Evolutionary conservation across 1,140 invertebrate genomes (phyloP).

Genomic region (Copidosoma floridanum): DNA sequence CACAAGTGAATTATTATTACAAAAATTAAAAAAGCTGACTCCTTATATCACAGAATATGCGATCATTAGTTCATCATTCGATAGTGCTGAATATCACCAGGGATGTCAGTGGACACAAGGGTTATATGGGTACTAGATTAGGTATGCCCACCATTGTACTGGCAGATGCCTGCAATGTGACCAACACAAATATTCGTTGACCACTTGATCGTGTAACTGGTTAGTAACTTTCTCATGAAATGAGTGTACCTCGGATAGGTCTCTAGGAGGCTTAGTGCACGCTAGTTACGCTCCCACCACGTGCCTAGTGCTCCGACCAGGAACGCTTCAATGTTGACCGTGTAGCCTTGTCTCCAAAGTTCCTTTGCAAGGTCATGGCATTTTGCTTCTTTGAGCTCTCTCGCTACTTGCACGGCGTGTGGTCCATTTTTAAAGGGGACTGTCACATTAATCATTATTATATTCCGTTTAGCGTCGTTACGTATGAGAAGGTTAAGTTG

Average conservation of each 20-base stretch:
- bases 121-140: too few species aligned
- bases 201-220: constrained; percentile 33
- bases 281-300: constrained; percentile 35
- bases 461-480: constrained; percentile 25
- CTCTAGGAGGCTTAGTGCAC: constrained; percentile 8
- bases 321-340: constrained; percentile 30
- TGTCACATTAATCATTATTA: constrained; percentile 41
- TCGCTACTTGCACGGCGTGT: constrained; percentile 23
- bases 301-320: constrained; percentile 34
- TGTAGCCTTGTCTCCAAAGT: constrained; percentile 23
- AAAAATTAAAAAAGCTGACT: too few species aligned
- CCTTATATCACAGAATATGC: too few species aligned
- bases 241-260: constrained; percentile 12
- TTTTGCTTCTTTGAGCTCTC: constrained; percentile 32
- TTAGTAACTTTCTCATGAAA: constrained; percentile 32
- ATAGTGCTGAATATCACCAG: too few species aligned
- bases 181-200: constrained; percentile 32
- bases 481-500: constrained; percentile 41
- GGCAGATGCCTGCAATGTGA: not conserved
- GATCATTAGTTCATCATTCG: too few species aligned
- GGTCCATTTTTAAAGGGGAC: constrained; percentile 46
- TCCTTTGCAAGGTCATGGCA: constrained; percentile 29
- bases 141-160: too few species aligned
- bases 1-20: too few species aligned
- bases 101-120: too few species aligned